Conservation (phyloP, 1,140 invertebrate genomes). For the Hermatobates lingyangjiaoensis region DNA sequence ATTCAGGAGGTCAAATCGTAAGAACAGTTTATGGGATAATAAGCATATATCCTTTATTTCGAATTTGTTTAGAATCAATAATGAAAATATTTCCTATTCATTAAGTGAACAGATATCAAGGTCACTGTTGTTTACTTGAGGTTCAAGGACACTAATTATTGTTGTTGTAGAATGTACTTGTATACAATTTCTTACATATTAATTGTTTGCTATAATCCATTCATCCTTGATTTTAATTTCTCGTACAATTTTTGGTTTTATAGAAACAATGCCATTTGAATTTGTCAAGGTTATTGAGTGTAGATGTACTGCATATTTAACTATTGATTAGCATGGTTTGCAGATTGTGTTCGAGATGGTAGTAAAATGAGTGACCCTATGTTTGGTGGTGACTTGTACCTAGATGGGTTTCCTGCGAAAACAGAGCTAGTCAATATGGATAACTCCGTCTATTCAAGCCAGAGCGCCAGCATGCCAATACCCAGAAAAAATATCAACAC, state of each 20-base stretch:
- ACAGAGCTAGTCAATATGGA: slow-evolving; percentile 26
- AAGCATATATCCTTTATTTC: too few relatives aligned
- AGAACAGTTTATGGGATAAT: too few relatives aligned
- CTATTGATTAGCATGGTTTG: too few relatives aligned
- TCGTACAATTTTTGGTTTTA: too few relatives aligned
- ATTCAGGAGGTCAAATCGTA: too few relatives aligned
- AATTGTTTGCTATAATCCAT: not conserved
- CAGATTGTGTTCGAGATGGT: too few relatives aligned
- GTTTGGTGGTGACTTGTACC: slow-evolving; percentile 33
- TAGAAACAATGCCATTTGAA: too few relatives aligned
- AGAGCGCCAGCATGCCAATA: slow-evolving; percentile 36
- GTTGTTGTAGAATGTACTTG: slow-evolving; percentile 6
- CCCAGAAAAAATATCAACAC: slow-evolving; percentile 25
- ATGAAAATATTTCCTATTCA: too few relatives aligned
- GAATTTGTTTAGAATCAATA: too few relatives aligned
- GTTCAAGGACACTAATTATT: slow-evolving; percentile 14
- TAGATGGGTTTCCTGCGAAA: slow-evolving; percentile 31
- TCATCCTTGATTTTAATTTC: not conserved
- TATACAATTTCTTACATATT: slow-evolving; percentile 7
- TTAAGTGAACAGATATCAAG: slow-evolving; percentile 9
- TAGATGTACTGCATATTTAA: too few relatives aligned
- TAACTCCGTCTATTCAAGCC: slow-evolving; percentile 17
- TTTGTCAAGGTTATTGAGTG: too few relatives aligned
- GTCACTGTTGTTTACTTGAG: slow-evolving; percentile 14
- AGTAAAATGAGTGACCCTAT: slow-evolving; percentile 29